These are phyloP conservation scores for Vandiemenella viatica DNA, from an alignment of 2,888 invertebrate genomes.

Conservation along the genomic window DNA sequence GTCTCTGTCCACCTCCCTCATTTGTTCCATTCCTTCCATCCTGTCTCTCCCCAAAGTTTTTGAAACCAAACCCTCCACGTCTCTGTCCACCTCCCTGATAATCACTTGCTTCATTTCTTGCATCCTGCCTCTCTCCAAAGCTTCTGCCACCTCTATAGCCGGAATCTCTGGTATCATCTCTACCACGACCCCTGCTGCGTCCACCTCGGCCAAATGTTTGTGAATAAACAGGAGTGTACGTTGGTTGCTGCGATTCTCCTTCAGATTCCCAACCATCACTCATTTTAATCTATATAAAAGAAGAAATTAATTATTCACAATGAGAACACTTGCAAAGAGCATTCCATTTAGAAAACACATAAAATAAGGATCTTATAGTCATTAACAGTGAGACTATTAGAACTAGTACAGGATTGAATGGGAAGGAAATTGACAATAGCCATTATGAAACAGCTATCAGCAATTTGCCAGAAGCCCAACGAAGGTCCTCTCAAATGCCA, in stretches of 20 bases:
- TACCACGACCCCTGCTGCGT: not conserved
- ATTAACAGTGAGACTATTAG: no score
- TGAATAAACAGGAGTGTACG: conserved; percentile 2
- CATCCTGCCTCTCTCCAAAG: no score
- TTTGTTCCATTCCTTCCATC: conserved; percentile 2
- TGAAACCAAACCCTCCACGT: not conserved
- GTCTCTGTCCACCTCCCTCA: not conserved
- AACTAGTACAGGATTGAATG: no score
- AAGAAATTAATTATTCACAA: not conserved
- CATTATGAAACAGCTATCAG: no score
- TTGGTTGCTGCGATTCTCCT: not conserved
- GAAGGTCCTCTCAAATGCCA: no score
- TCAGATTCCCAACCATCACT: conserved; percentile 5
- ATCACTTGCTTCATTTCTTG: not conserved
- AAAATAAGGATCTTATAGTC: no score
- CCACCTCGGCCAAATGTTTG: conserved; percentile 4
- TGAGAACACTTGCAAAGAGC: no score
- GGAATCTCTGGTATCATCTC: not conserved
- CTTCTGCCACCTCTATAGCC: not conserved
- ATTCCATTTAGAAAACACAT: no score
- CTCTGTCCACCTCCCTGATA: not conserved
- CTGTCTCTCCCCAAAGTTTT: conserved; percentile 1
- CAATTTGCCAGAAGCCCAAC: no score
- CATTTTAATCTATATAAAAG: not conserved
- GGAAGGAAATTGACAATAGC: no score